phyloP scores from a whole-genome alignment of 2,113 vertebrate genomes.

The Plectropomus leopardus region DNA sequence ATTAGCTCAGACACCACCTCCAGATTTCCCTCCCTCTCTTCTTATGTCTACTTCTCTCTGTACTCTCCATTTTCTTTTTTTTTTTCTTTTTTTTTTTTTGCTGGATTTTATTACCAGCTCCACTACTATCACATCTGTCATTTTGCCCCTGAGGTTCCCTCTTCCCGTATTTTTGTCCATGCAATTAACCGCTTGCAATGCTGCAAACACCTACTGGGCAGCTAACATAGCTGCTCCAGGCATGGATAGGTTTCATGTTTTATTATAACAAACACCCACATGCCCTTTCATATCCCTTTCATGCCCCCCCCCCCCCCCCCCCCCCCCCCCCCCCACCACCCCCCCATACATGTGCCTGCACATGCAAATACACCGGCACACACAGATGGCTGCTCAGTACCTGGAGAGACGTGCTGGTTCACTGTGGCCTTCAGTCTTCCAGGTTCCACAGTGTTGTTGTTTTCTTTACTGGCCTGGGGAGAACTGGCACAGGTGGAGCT shows the following conservation, averaged over 20 bases:
- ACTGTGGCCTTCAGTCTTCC: constrained; percentile 32
- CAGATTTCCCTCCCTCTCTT: constrained; percentile 30
- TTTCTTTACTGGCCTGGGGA: constrained; percentile 64
- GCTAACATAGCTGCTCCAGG: constrained; percentile 56
- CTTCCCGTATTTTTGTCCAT: constrained; percentile 65
- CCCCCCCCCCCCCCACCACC: neutral
- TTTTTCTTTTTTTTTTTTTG: constrained; percentile 33
- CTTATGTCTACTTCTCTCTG: constrained; percentile 52
- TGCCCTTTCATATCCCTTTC: constrained; percentile 44
- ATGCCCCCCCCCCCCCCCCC: neutral
- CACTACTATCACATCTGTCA: constrained; percentile 70
- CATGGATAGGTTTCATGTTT: constrained; percentile 53
- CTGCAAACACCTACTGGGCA: constrained; percentile 69
- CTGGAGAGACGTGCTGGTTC: constrained; percentile 49
- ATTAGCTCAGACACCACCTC: constrained; percentile 43
- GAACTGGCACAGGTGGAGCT: constrained; percentile 69
- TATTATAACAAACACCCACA: constrained; percentile 56
- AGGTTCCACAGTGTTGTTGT: constrained; percentile 57
- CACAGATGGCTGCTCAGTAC: constrained; percentile 35
- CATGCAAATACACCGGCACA: constrained; percentile 39
- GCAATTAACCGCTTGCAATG: constrained; percentile 68
- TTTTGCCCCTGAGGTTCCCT: constrained; percentile 65
- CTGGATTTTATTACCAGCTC: constrained; percentile 63
- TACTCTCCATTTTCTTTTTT: constrained; percentile 38
- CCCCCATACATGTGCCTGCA: constrained; percentile 25